These are phyloP conservation scores for Rhynchomys soricoides DNA, from an alignment of 2,113 vertebrate genomes.

Conservation along the genomic window DNA sequence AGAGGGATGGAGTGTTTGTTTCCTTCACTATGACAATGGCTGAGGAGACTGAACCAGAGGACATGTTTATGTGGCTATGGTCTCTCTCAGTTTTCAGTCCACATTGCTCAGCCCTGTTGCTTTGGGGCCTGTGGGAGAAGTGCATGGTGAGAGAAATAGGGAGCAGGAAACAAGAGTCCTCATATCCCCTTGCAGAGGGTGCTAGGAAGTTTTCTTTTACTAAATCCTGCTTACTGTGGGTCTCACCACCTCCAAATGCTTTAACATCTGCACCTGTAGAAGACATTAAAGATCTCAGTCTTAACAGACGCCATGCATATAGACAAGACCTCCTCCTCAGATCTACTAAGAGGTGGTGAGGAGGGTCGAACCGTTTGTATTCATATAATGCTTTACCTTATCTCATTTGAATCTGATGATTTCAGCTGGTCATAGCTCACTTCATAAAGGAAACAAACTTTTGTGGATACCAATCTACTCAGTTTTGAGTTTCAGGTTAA, in stretches of 20 bases:
- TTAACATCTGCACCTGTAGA: background rate
- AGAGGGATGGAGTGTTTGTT: background rate
- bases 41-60: background rate
- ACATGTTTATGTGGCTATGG: background rate
- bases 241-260: background rate
- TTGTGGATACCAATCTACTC: background rate
- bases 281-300: background rate
- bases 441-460: background rate
- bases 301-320: background rate
- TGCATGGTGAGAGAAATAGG: no score
- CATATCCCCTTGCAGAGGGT: no score
- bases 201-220: background rate
- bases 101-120: no score
- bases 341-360: background rate
- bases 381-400: background rate
- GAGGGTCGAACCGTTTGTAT: fast-evolving
- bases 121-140: background rate
- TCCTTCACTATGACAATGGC: background rate
- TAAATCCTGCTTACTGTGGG: background rate
- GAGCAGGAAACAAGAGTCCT: background rate
- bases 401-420: background rate
- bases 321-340: background rate
- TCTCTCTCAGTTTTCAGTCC: background rate
- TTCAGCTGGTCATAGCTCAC: background rate
- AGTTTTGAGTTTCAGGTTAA: background rate